Evolutionary conservation across 1,140 invertebrate species (phyloP).

Genomic region (Aporrectodea caliginosa): DNA sequence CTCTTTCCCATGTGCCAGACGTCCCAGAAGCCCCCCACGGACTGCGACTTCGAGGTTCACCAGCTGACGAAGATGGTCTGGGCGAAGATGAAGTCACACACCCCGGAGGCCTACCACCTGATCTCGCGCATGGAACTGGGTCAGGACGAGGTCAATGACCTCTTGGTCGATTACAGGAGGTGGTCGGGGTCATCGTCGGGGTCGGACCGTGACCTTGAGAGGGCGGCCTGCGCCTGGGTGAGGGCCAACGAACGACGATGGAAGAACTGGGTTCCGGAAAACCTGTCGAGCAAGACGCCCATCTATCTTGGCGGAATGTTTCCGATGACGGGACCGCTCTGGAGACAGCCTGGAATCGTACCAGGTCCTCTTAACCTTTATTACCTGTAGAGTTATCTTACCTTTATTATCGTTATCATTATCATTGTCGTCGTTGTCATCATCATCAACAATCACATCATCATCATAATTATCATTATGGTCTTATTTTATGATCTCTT

Average conservation of each 20-base stretch:
- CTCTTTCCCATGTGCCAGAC: constrained; percentile 55
- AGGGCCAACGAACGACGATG: constrained; percentile 59
- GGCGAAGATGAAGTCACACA: constrained; percentile 57
- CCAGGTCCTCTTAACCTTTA: not conserved
- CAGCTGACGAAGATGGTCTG: constrained; percentile 68
- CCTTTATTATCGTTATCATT: too few relatives aligned
- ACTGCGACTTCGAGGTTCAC: constrained; percentile 51
- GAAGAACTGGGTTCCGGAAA: constrained; percentile 60
- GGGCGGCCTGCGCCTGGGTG: constrained; percentile 70
- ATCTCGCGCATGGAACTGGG: constrained; percentile 62
- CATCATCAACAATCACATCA: too few relatives aligned
- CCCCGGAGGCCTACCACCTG: constrained; percentile 54
- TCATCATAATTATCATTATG: too few relatives aligned
- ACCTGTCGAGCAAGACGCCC: constrained; percentile 57
- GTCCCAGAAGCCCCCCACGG: constrained; percentile 1
- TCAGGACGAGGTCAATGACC: constrained; percentile 44
- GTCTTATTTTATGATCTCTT: too few relatives aligned
- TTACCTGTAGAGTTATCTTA: too few relatives aligned
- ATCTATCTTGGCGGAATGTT: constrained; percentile 74
- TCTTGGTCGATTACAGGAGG: not conserved
- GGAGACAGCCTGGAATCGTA: constrained; percentile 62
- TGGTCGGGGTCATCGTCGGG: too few relatives aligned
- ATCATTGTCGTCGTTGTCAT: too few relatives aligned
- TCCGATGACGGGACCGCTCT: constrained; percentile 63
- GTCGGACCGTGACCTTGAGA: constrained; percentile 3